Evolutionary conservation across 2,113 vertebrate genomes (phyloP).

Genomic region (Catagonus wagneri): DNA sequence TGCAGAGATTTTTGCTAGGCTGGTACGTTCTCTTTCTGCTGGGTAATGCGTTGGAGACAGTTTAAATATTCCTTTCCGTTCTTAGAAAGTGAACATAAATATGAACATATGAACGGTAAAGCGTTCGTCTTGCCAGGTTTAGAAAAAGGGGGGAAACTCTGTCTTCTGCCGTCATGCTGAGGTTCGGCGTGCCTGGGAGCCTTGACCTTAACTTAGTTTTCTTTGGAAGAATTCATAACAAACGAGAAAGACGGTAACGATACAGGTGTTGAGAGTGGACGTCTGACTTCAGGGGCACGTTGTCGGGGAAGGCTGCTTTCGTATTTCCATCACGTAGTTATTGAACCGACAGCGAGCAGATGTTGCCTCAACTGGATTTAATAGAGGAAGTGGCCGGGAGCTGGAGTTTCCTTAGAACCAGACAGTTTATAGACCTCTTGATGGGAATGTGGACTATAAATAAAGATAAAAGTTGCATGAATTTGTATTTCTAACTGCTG

Average conservation of each 20-base stretch:
- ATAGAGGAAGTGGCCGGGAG: constrained; percentile 48
- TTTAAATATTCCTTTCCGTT: constrained; percentile 15
- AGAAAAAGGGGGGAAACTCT: background rate
- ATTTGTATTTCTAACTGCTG: background rate
- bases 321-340: background rate
- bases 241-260: background rate
- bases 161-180: background rate
- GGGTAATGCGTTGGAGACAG: background rate
- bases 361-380: no score
- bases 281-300: background rate
- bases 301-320: constrained; percentile 13
- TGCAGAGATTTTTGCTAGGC: background rate
- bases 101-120: background rate
- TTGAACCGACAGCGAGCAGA: background rate
- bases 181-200: background rate
- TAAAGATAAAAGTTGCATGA: background rate
- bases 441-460: background rate
- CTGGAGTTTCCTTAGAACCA: constrained; percentile 27
- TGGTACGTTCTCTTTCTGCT: background rate
- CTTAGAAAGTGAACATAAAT: constrained; percentile 44
- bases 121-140: background rate
- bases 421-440: constrained; percentile 22
- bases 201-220: background rate
- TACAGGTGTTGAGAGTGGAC: background rate
- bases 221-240: background rate